phyloP scores from a whole-genome alignment of 2,113 vertebrate genomes.

The Toxotes jaculatrix region DNA sequence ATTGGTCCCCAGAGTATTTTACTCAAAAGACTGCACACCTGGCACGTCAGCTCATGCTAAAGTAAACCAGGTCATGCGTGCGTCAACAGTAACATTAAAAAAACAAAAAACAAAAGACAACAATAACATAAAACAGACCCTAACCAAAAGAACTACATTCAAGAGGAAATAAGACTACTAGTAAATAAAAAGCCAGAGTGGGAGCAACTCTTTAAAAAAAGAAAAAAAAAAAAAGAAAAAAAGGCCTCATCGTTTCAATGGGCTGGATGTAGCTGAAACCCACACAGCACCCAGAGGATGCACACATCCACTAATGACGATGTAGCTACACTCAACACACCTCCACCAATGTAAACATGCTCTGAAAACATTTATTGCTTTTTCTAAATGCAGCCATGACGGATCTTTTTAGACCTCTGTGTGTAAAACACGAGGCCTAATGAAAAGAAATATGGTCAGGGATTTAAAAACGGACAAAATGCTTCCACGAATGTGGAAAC shows the following conservation, averaged over 20 bases:
- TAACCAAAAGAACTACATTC: constrained; percentile 40
- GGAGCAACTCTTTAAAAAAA: constrained; percentile 65
- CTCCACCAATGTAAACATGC: constrained; percentile 56
- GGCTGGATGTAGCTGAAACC: constrained; percentile 29
- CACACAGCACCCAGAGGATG: constrained; percentile 19
- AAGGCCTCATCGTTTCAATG: constrained; percentile 53
- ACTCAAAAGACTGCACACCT: constrained; percentile 52
- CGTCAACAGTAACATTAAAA: constrained; percentile 41
- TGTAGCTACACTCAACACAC: constrained; percentile 33
- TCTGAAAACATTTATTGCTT: constrained; percentile 55
- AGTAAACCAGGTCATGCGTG: constrained; percentile 41
- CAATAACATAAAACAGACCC: constrained; percentile 19
- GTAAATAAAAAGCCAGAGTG: constrained; percentile 61
- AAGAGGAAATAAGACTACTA: constrained; percentile 36
- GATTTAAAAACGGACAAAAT: too few relatives aligned
- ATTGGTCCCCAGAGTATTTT: constrained; percentile 54
- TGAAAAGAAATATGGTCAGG: constrained; percentile 1
- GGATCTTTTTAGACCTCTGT: constrained; percentile 16
- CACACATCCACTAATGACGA: constrained; percentile 7
- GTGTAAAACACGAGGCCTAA: neutral
- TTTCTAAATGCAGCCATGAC: constrained; percentile 13
- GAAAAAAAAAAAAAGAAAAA: constrained; percentile 20
- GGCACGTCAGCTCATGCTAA: constrained; percentile 34
- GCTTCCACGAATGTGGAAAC: neutral
- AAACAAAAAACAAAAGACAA: constrained; percentile 29